phyloP scores from a whole-genome alignment of 2,797 vertebrate genomes.

The Gila robusta region DNA sequence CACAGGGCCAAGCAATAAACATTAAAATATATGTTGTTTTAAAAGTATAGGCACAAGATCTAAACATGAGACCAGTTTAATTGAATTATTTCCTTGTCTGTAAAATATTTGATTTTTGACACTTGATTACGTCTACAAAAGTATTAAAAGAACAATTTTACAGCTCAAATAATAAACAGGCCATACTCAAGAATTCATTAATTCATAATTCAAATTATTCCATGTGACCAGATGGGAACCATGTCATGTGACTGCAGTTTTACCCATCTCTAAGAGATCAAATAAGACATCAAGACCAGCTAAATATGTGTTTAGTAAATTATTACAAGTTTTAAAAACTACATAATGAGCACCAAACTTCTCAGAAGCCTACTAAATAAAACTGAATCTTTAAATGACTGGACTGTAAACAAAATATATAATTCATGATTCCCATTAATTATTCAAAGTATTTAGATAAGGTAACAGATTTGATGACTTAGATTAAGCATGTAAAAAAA shows the following conservation, averaged over 20 bases:
- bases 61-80: neutral
- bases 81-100: neutral
- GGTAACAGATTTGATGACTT: neutral
- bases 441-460: conserved; percentile 2
- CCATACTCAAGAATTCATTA: neutral
- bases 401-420: conserved; percentile 36
- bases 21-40: neutral
- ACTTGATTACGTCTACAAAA: neutral
- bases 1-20: neutral
- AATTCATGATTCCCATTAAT: conserved; percentile 29
- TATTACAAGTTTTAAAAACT: neutral
- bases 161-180: neutral
- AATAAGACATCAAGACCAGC: conserved; percentile 28
- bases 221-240: neutral
- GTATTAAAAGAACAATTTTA: neutral
- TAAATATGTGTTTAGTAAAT: neutral
- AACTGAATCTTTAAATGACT: conserved; percentile 17
- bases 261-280: neutral
- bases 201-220: neutral
- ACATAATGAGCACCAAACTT: conserved; percentile 3
- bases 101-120: neutral
- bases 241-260: neutral
- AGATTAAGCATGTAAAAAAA: neutral
- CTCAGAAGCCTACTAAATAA: neutral
- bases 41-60: neutral